phyloP scores from a whole-genome alignment of 2,113 vertebrate genomes.

The Galbula dea region DNA sequence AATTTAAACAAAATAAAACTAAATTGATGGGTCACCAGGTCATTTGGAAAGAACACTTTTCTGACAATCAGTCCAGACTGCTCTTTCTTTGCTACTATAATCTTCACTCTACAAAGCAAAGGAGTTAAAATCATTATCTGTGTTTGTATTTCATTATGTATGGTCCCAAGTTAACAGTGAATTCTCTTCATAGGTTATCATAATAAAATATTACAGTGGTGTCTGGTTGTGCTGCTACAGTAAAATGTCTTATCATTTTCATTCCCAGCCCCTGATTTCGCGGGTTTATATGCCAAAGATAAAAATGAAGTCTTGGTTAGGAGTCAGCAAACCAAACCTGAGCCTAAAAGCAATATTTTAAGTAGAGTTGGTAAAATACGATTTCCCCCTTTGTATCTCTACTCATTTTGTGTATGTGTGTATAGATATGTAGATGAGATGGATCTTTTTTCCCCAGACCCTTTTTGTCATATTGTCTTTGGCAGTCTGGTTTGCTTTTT shows the following conservation, averaged over 20 bases:
- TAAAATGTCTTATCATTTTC: not conserved
- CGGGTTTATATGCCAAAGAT: not conserved
- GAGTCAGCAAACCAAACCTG: not conserved
- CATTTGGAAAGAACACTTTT: slow-evolving; percentile 9
- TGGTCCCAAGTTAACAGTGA: not conserved
- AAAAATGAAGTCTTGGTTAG: not conserved
- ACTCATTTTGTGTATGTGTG: not conserved
- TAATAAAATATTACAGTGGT: slow-evolving; percentile 13
- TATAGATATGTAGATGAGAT: not conserved
- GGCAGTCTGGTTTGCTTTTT: not conserved
- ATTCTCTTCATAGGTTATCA: slow-evolving; percentile 15
- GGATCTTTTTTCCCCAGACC: not conserved
- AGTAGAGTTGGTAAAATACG: not conserved
- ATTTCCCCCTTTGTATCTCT: not conserved
- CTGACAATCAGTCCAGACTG: slow-evolving; percentile 1
- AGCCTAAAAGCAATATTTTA: not conserved
- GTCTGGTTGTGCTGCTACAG: not conserved
- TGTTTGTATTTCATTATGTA: slow-evolving; percentile 36
- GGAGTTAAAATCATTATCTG: not conserved
- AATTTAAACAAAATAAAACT: slow-evolving; percentile 61
- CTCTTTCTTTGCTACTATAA: slow-evolving; percentile 7
- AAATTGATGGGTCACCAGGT: slow-evolving; percentile 38
- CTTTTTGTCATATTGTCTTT: not conserved
- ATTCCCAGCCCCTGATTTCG: not conserved
- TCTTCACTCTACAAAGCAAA: not conserved